A percentile compares a stretch with the other conserved stretches of the same genome.
Evolutionary conservation across 2,888 invertebrate species (phyloP).

Genomic region (Nymphalis polychloros): DNA sequence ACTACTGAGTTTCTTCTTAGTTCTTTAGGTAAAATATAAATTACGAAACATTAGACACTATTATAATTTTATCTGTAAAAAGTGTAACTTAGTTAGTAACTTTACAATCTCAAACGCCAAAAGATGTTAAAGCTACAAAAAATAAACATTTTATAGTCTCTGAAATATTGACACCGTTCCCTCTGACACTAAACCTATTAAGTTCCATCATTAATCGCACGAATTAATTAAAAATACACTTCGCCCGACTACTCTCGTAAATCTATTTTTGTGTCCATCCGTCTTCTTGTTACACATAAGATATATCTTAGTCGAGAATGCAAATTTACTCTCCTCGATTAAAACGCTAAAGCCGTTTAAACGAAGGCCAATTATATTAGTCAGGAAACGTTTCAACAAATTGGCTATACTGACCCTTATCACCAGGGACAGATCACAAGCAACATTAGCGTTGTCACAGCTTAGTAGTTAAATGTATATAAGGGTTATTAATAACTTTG

Average conservation of each 20-base stretch:
- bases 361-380: slow-evolving; percentile 46
- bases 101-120: no score
- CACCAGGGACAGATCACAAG: slow-evolving; percentile 56
- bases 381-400: slow-evolving; percentile 53
- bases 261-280: neutral
- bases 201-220: slow-evolving; percentile 2
- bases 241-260: slow-evolving; percentile 6
- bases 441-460: slow-evolving; percentile 60
- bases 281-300: slow-evolving; percentile 3
- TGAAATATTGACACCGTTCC: neutral
- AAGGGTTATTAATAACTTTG: slow-evolving; percentile 34
- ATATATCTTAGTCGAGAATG: neutral
- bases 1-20: no score
- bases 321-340: slow-evolving; percentile 18
- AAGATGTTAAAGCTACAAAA: no score
- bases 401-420: slow-evolving; percentile 57
- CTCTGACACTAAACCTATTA: slow-evolving; percentile 1
- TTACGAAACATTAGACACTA: no score
- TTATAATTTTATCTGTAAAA: no score
- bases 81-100: no score
- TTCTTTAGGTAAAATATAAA: no score
- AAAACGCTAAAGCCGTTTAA: slow-evolving; percentile 34
- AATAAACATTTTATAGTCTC: neutral
- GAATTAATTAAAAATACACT: neutral
- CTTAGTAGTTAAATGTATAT: slow-evolving; percentile 48